Percentiles rank a stretch among this genome's conserved stretches.
Conservation (phyloP, 2,797 vertebrate species). For the Perodicticus potto region DNA sequence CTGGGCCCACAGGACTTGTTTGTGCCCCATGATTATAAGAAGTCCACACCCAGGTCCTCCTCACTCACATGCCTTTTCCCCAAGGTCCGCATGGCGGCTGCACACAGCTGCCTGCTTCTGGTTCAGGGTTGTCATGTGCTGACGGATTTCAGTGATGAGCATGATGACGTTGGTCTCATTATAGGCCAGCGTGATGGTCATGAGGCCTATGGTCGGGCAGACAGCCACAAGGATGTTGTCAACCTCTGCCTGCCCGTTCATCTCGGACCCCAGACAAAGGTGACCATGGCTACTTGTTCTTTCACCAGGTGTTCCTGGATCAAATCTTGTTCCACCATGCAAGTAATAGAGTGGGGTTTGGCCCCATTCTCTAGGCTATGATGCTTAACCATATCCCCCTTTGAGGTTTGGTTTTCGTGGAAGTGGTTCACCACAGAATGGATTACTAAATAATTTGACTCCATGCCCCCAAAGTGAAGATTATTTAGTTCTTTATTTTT, state of each 20-base stretch:
- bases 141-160: slow-evolving; percentile 93
- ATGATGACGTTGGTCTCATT: slow-evolving; percentile 97
- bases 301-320: slow-evolving; percentile 89
- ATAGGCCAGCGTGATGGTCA: slow-evolving; percentile 98
- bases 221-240: slow-evolving; percentile 92
- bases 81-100: slow-evolving; percentile 95
- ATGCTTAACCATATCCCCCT: neutral
- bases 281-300: slow-evolving; percentile 90
- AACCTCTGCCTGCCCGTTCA: slow-evolving; percentile 91
- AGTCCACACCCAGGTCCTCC: slow-evolving; percentile 94
- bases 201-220: slow-evolving; percentile 93
- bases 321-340: slow-evolving; percentile 95
- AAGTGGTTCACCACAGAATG: slow-evolving; percentile 92
- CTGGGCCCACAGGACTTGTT: slow-evolving; percentile 97
- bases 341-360: slow-evolving; percentile 93
- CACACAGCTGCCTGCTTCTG: slow-evolving; percentile 81
- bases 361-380: slow-evolving; percentile 52
- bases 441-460: slow-evolving; percentile 97
- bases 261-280: slow-evolving; percentile 92
- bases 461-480: neutral
- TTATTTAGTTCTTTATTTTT: slow-evolving; percentile 85
- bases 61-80: slow-evolving; percentile 94
- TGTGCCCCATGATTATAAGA: slow-evolving; percentile 97
- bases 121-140: slow-evolving; percentile 88
- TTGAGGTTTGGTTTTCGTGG: slow-evolving; percentile 73